Percentiles rank a stretch among this genome's conserved stretches.
Conservation (phyloP, 2,113 vertebrate genomes). For the Heterotilapia buettikoferi region DNA sequence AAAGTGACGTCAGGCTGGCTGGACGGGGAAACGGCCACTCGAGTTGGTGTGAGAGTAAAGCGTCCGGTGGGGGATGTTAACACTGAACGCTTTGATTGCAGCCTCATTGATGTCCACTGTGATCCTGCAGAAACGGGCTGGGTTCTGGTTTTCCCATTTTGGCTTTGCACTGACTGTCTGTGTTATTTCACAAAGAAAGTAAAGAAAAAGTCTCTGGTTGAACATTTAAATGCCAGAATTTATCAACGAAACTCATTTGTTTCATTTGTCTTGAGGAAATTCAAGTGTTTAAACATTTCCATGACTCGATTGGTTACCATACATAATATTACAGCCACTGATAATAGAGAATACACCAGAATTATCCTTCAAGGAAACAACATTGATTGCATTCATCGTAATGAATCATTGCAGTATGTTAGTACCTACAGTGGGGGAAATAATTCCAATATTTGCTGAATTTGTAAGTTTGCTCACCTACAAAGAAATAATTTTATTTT, state of each 20-base stretch:
- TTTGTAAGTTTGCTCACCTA: neutral
- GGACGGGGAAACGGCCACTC: neutral
- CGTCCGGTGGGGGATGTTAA: neutral
- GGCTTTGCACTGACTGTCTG: neutral
- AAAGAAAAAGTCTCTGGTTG: neutral
- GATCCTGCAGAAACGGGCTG: neutral
- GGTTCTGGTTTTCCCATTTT: neutral
- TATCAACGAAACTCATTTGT: neutral
- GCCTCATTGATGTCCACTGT: neutral
- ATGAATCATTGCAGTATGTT: neutral
- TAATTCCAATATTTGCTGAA: neutral
- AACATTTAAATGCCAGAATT: neutral
- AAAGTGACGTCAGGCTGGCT: constrained; percentile 13
- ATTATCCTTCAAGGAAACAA: neutral
- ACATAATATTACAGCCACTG: neutral
- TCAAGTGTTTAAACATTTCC: neutral
- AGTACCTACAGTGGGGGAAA: neutral
- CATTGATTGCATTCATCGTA: neutral
- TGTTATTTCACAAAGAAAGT: neutral
- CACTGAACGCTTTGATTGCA: constrained; percentile 8
- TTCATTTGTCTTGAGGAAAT: neutral
- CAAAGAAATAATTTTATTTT: neutral
- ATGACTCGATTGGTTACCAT: neutral
- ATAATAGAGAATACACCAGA: neutral
- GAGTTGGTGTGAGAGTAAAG: neutral